phyloP scores from a whole-genome alignment of 2,113 vertebrate genomes.

The Glaucomys volans region DNA sequence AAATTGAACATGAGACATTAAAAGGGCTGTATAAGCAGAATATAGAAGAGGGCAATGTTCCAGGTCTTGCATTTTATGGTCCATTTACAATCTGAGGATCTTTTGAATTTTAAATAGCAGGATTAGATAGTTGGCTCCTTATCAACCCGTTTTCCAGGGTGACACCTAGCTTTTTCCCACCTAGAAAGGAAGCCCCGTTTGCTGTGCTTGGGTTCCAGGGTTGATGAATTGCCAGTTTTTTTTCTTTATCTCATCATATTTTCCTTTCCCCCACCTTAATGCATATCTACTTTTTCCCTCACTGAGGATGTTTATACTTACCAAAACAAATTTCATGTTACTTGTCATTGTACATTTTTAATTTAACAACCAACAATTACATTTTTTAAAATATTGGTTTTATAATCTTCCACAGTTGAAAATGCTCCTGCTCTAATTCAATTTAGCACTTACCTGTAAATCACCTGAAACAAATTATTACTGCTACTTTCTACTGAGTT shows the following conservation, averaged over 20 bases:
- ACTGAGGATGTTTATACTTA: constrained; percentile 24
- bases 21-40: background rate
- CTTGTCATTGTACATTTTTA: background rate
- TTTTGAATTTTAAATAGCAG: background rate
- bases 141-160: background rate
- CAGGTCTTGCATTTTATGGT: background rate
- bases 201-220: background rate
- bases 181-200: background rate
- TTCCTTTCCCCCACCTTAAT: background rate
- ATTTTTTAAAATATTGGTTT: background rate
- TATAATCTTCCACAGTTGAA: constrained; percentile 32
- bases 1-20: constrained; percentile 1
- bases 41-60: background rate
- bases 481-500: background rate
- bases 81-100: background rate
- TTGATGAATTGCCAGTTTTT: background rate
- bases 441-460: background rate
- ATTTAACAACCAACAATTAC: constrained; percentile 7
- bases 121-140: background rate
- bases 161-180: background rate
- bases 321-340: constrained; percentile 18
- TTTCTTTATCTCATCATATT: background rate
- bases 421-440: background rate
- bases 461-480: background rate
- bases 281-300: background rate